These are phyloP conservation scores for Sinelater perroti DNA, from an alignment of 2,888 invertebrate genomes.

Conservation along the genomic window DNA sequence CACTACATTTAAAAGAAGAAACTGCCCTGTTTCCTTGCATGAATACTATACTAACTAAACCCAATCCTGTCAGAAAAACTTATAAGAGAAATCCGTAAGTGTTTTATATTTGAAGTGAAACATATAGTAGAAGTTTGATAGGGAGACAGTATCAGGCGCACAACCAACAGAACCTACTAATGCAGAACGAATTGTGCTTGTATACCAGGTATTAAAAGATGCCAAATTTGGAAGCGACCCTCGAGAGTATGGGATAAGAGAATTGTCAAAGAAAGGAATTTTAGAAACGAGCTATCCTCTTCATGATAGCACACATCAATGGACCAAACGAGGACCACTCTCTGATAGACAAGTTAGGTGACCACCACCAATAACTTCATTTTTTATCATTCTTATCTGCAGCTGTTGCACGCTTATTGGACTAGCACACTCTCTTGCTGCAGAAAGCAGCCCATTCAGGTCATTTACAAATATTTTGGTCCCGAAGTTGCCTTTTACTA, in stretches of 20 bases:
- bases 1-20: no score
- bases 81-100: no score
- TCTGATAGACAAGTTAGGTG: constrained; percentile 56
- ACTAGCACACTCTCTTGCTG: constrained; percentile 62
- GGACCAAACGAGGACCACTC: constrained; percentile 49
- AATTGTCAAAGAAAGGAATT: constrained; percentile 45
- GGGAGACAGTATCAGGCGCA: neutral
- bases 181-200: constrained; percentile 6
- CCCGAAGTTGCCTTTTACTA: constrained; percentile 67
- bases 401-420: constrained; percentile 68
- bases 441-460: constrained; percentile 68
- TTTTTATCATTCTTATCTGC: neutral
- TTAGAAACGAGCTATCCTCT: constrained; percentile 53
- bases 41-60: neutral
- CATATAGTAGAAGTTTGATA: no score
- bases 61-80: no score
- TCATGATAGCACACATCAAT: constrained; percentile 54
- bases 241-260: neutral
- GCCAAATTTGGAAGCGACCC: neutral
- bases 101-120: no score
- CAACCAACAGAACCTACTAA: neutral
- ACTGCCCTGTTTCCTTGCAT: neutral
- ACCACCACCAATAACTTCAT: neutral
- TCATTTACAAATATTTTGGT: constrained; percentile 67
- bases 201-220: neutral